These are phyloP conservation scores for Oscheius sp. DNA, from an alignment of 2,888 invertebrate species.

Conservation along the genomic window DNA sequence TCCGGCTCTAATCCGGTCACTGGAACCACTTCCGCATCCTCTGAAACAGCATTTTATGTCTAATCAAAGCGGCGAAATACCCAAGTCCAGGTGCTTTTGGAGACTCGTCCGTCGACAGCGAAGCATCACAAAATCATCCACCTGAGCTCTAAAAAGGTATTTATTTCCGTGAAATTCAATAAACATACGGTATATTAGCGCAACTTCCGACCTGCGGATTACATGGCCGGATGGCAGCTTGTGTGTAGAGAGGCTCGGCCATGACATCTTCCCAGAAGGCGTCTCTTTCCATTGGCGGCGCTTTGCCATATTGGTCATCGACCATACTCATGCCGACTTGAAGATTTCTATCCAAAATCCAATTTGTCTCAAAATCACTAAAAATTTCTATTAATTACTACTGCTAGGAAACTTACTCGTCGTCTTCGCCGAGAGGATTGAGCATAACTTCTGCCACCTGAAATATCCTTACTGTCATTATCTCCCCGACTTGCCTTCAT, in stretches of 20 bases:
- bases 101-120: constrained; percentile 43
- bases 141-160: neutral
- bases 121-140: constrained; percentile 9
- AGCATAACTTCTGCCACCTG: constrained; percentile 33
- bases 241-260: constrained; percentile 69
- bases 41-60: constrained; percentile 30
- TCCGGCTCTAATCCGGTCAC: constrained; percentile 42
- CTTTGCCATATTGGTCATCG: constrained; percentile 62
- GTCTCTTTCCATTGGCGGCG: constrained; percentile 61
- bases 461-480: neutral
- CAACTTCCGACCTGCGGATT: constrained; percentile 70
- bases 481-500: constrained; percentile 6
- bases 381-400: neutral
- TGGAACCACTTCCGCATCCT: constrained; percentile 54
- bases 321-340: constrained; percentile 66
- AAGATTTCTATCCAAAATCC: constrained; percentile 66
- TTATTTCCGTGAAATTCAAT: neutral
- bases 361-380: constrained; percentile 68
- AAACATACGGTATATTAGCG: constrained; percentile 51
- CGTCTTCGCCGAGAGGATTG: constrained; percentile 64
- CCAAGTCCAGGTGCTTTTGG: constrained; percentile 21
- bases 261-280: constrained; percentile 62
- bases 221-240: constrained; percentile 62
- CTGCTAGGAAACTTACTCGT: constrained; percentile 47
- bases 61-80: neutral